phyloP scores from a whole-genome alignment of 2,113 vertebrate genomes.

The Lichenostomus cassidix region DNA sequence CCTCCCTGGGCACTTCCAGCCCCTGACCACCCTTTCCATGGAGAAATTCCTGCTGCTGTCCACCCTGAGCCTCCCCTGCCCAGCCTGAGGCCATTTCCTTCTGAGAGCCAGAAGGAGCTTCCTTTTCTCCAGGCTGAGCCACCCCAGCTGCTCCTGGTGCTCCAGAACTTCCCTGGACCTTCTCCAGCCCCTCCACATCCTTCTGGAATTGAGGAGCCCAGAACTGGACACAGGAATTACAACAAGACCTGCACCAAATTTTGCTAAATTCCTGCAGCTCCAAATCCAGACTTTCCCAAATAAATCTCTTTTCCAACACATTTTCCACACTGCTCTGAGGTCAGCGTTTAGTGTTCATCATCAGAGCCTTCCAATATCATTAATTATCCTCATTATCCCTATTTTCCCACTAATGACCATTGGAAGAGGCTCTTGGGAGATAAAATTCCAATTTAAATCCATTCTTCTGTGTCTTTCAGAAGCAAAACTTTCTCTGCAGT shows the following conservation, averaged over 20 bases:
- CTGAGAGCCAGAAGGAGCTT: too few relatives aligned
- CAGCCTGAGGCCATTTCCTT: too few relatives aligned
- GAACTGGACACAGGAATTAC: neutral
- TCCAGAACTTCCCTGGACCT: too few relatives aligned
- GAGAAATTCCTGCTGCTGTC: too few relatives aligned
- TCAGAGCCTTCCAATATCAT: neutral
- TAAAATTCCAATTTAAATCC: neutral
- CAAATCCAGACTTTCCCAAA: neutral
- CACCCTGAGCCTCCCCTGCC: too few relatives aligned
- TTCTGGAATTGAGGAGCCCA: neutral
- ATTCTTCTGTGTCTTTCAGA: neutral
- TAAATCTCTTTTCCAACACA: neutral
- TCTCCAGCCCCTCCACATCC: neutral
- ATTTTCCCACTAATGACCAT: neutral
- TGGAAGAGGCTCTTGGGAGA: neutral
- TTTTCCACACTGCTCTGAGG: neutral
- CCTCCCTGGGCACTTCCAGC: too few relatives aligned
- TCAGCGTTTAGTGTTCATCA: neutral
- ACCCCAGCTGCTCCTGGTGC: too few relatives aligned
- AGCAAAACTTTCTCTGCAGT: neutral
- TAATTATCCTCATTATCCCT: neutral
- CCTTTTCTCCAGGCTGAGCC: too few relatives aligned
- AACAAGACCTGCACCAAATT: neutral
- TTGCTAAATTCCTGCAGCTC: neutral
- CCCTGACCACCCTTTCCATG: too few relatives aligned